These are phyloP conservation scores for Nematostella vectensis DNA, from an alignment of 92 coral and sea anemone genomes.

Conservation along the genomic window DNA sequence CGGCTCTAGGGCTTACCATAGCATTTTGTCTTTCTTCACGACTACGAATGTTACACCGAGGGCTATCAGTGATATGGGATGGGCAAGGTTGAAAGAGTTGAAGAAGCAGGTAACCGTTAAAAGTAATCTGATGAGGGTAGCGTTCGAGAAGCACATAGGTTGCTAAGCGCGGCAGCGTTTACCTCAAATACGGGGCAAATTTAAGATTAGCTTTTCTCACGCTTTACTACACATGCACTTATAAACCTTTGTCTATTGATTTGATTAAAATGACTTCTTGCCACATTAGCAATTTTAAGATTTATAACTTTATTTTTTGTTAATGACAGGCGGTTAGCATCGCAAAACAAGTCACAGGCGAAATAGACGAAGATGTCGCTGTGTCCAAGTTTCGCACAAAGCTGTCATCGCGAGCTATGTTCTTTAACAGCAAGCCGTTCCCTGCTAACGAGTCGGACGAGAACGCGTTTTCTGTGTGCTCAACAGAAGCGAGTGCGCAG, in stretches of 20 bases:
- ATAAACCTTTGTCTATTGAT: no score
- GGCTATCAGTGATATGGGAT: constrained; percentile 32
- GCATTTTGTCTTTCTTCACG: constrained; percentile 57
- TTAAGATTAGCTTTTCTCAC: no score
- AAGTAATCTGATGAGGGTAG: background rate
- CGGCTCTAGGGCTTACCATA: constrained; percentile 26
- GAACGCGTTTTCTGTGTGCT: constrained; percentile 46
- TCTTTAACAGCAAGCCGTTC: constrained; percentile 42
- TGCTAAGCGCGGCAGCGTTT: no score
- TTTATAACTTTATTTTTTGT: no score
- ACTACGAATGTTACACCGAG: constrained; percentile 39
- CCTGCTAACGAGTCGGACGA: constrained; percentile 58
- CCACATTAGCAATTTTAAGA: no score
- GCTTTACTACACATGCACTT: no score
- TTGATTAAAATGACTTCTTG: no score
- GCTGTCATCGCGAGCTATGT: constrained; percentile 36
- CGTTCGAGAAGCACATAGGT: no score
- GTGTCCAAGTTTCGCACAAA: constrained; percentile 38
- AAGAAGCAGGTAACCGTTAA: constrained; percentile 23
- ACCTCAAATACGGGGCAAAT: no score
- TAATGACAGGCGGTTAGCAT: constrained; percentile 59
- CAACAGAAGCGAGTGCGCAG: constrained; percentile 29
- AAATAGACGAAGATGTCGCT: constrained; percentile 46
- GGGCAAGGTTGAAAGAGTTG: constrained; percentile 27
- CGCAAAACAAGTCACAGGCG: constrained; percentile 59